These are phyloP conservation scores for Chromoteleia sp. DNA, from an alignment of 2,888 invertebrate species.

Conservation along the genomic window DNA sequence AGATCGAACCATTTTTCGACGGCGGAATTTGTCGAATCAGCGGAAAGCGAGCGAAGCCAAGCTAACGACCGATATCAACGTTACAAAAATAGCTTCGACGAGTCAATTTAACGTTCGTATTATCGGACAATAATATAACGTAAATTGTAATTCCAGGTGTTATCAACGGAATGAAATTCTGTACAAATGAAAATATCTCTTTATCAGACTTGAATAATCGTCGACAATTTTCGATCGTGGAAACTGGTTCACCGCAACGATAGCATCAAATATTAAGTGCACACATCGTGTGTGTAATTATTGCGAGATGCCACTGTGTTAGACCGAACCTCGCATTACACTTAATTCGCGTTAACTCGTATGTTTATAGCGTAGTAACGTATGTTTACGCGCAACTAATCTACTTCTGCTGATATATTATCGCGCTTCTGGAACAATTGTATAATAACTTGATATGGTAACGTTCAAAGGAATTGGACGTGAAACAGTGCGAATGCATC, in stretches of 20 bases:
- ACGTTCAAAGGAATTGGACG: not conserved
- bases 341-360: slow-evolving; percentile 23
- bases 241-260: slow-evolving; percentile 5
- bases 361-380: slow-evolving; percentile 1
- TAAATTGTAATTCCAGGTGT: slow-evolving; percentile 11
- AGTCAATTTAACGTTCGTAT: not conserved
- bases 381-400: slow-evolving; percentile 18
- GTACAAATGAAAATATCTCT: slow-evolving; percentile 16
- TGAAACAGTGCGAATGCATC: not conserved
- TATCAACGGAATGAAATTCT: slow-evolving; percentile 7
- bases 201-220: slow-evolving; percentile 17
- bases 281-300: slow-evolving; percentile 35
- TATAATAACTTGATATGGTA: slow-evolving; percentile 4
- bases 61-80: slow-evolving; percentile 3
- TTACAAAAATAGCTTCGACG: not conserved
- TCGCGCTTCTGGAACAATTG: slow-evolving; percentile 10
- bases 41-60: not conserved
- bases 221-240: slow-evolving; percentile 3
- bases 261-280: slow-evolving; percentile 30
- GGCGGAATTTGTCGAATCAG: not conserved
- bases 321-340: not conserved
- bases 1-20: too few relatives aligned
- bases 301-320: slow-evolving; percentile 5
- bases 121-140: not conserved
- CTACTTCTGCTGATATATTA: slow-evolving; percentile 19